phyloP scores from a whole-genome alignment of 2,113 vertebrate species.

The Psittacus erithacus region DNA sequence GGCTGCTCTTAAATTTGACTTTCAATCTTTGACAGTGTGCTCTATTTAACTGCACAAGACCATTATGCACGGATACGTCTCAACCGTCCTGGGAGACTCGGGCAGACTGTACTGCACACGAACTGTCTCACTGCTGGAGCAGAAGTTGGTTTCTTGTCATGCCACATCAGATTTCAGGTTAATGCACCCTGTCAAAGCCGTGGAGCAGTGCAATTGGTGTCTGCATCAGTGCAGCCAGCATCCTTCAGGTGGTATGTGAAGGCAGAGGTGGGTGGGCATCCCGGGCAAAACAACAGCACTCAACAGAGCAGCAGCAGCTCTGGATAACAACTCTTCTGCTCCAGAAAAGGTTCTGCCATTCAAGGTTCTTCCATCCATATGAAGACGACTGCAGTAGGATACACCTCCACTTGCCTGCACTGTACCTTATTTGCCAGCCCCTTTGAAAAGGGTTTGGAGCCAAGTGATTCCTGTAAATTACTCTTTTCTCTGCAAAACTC shows the following conservation, averaged over 20 bases:
- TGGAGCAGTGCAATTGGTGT: not conserved
- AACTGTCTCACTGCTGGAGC: not conserved
- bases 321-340: not conserved
- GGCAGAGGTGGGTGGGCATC: not conserved
- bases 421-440: not conserved
- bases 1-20: not conserved
- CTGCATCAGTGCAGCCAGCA: accelerated
- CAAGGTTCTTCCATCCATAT: not conserved
- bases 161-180: not conserved
- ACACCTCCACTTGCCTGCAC: accelerated
- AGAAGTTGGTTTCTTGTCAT: not conserved
- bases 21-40: not conserved
- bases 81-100: not conserved
- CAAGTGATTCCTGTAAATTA: not conserved
- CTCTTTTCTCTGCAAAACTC: not conserved
- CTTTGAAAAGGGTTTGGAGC: not conserved
- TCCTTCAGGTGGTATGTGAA: accelerated
- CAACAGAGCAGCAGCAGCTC: not conserved
- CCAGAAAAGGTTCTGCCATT: not conserved
- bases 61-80: accelerated
- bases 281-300: accelerated
- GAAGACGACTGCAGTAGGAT: not conserved
- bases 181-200: not conserved
- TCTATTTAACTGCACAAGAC: not conserved
- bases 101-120: not conserved